These are phyloP conservation scores for Scotopteryx bipunctaria DNA, from an alignment of 2,888 invertebrate genomes.

Conservation along the genomic window DNA sequence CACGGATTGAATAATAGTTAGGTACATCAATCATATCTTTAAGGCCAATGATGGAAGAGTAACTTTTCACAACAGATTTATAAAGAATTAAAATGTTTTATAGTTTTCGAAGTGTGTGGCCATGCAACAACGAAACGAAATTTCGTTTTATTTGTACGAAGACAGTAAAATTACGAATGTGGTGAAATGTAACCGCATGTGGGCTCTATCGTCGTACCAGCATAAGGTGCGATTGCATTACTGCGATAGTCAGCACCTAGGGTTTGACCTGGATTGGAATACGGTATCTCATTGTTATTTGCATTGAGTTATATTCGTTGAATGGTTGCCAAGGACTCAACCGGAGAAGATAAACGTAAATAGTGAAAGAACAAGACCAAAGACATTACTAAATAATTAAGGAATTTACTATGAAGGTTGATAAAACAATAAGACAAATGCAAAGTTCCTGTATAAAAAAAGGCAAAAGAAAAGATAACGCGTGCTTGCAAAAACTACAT, in stretches of 20 bases:
- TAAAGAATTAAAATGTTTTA: not conserved
- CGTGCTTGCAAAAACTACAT: not conserved
- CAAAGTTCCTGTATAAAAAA: no score
- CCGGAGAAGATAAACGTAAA: not conserved
- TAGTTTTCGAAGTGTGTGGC: constrained; percentile 21
- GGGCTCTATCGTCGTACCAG: constrained; percentile 65
- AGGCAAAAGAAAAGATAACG: no score
- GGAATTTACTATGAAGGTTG: no score
- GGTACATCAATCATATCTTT: no score
- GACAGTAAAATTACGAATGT: constrained; percentile 47
- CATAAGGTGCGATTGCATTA: constrained; percentile 40
- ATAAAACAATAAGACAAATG: no score
- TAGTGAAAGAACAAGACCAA: not conserved
- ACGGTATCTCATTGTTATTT: constrained; percentile 11
- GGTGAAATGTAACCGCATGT: constrained; percentile 55
- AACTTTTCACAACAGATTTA: no score
- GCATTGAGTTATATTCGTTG: constrained; percentile 5
- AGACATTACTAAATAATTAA: no score
- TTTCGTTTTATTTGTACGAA: constrained; percentile 46
- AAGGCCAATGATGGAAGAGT: no score
- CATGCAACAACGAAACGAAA: constrained; percentile 33
- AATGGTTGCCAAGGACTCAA: not conserved
- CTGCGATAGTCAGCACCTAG: constrained; percentile 42
- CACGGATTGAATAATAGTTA: no score
- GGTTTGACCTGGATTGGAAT: constrained; percentile 43